phyloP scores from a whole-genome alignment of 92 coral and sea anemone species.

The Porites evermanni region DNA sequence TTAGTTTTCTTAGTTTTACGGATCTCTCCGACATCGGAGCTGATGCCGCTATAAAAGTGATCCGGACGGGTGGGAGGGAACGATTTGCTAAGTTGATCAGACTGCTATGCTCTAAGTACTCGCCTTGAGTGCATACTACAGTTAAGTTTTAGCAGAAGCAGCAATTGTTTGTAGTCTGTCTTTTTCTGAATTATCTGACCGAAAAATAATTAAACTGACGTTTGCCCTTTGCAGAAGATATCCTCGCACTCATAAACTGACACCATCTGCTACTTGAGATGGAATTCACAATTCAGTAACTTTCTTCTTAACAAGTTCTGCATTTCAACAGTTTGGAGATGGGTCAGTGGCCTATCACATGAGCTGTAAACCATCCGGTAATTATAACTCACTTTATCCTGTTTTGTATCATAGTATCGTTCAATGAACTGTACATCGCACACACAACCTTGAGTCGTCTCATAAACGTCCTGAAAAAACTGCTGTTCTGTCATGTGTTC shows the following conservation, averaged over 20 bases:
- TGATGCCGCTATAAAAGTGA: too few relatives aligned
- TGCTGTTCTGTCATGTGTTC: conserved; percentile 73
- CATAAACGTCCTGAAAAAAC: conserved; percentile 71
- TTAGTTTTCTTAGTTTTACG: too few relatives aligned
- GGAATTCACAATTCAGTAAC: conserved; percentile 70
- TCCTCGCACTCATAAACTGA: neutral
- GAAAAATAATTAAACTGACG: too few relatives aligned
- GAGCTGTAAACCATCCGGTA: conserved; percentile 93
- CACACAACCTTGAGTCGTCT: conserved; percentile 83
- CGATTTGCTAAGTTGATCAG: too few relatives aligned
- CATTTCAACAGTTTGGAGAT: conserved; percentile 82
- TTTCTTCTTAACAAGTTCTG: conserved; percentile 84
- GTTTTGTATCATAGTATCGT: conserved; percentile 76
- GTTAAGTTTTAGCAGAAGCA: too few relatives aligned
- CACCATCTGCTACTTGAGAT: conserved; percentile 33
- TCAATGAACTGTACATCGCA: conserved; percentile 82
- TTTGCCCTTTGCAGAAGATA: neutral
- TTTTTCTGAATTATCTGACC: too few relatives aligned
- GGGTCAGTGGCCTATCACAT: conserved; percentile 90
- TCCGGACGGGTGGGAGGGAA: too few relatives aligned
- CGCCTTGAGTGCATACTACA: too few relatives aligned
- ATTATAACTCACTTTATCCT: conserved; percentile 83
- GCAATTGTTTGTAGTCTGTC: too few relatives aligned
- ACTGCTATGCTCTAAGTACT: too few relatives aligned
- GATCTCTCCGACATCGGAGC: too few relatives aligned